Percentiles rank a stretch among this genome's conserved stretches.
Evolutionary conservation across 1,140 invertebrate species (phyloP).

Genomic region (Ostrea denselamellosa): DNA sequence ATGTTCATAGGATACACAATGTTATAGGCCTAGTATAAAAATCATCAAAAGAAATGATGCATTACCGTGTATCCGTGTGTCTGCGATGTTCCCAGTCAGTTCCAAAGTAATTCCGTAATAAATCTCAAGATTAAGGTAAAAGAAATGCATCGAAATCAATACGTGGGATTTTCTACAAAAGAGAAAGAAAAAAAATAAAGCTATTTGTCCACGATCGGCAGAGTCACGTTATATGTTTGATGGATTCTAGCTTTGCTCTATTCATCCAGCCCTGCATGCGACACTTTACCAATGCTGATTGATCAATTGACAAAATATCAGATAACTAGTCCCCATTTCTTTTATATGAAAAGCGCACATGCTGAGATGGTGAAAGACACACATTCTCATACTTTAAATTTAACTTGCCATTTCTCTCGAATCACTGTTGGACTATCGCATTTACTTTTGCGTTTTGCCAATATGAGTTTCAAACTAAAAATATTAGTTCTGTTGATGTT

Average conservation of each 20-base stretch:
- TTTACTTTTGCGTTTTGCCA: not conserved
- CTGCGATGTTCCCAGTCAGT: not conserved
- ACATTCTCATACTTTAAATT: constrained; percentile 7
- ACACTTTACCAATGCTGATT: not conserved
- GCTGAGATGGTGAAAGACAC: not conserved
- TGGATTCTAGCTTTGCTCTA: not conserved
- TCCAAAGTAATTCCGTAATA: not conserved
- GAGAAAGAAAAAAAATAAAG: not conserved
- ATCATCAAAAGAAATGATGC: too few relatives aligned
- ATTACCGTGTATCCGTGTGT: too few relatives aligned
- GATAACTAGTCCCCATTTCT: constrained; percentile 11
- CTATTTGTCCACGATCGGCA: not conserved
- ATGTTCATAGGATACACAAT: too few relatives aligned
- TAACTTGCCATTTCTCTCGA: not conserved
- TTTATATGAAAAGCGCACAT: not conserved
- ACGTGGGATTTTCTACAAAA: not conserved
- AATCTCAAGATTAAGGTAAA: not conserved
- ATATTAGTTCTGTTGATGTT: not conserved
- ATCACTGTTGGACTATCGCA: not conserved
- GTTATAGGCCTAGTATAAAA: too few relatives aligned
- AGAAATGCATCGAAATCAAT: not conserved
- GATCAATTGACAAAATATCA: constrained; percentile 17
- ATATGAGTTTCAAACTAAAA: not conserved
- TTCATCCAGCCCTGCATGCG: not conserved
- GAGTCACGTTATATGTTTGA: constrained; percentile 16